Base-by-base conservation (phyloP, 30 jellyfish, hydroid and myxozoan genomes). In the Rhopilema esculentum region DNA sequence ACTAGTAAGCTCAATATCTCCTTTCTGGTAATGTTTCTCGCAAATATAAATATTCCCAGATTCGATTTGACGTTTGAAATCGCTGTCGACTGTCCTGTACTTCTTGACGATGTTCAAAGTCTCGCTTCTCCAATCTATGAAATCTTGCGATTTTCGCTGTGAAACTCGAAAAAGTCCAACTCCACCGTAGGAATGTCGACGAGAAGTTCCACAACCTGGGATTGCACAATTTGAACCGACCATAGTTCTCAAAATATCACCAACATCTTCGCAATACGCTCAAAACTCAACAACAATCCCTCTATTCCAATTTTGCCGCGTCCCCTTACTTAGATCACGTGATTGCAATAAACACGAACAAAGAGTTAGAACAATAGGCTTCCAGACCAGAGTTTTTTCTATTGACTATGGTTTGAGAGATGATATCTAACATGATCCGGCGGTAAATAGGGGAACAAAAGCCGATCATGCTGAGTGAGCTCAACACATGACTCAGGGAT, bases 311-410 rank as follows among this genome's bases (percentile, higher is more conserved):
- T 63, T 63, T 29, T 33, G 69, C 84, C 64, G 29, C 84, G 84
- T 72, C 84, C 84, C 84, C 84, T 30, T 72, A 72, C 84, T 72
- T 72, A 22, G 84, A 62, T 72, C 84, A 72, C 66, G 84, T 72
- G 84, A 1, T 32, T 9, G 26, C 31, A 40, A 72, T 1, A 72
- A 72, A 72, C 27, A 19, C 66, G 84, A 32, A 72, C 84, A 72
- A 72, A 72, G 57, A 40, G 57, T 40, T 40, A 40, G 57, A 40
- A 40, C 57, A 40, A 40, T 40, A 40, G 57, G 57, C 57, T 40
- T 40, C 57, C 57, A 40, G 57, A 40, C 57, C 57, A 40, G 57
- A 40, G 6, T 40, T 40, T 40, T 40, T 40, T 40, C 57, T 40
- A 40, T 40, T 40, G 57, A 40, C 57, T 40, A 40, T 40, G 57